Percentiles rank a stretch among this genome's conserved stretches.
These are phyloP conservation scores for Bos javanicus DNA, from an alignment of 2,113 vertebrate genomes.

Conservation along the genomic window DNA sequence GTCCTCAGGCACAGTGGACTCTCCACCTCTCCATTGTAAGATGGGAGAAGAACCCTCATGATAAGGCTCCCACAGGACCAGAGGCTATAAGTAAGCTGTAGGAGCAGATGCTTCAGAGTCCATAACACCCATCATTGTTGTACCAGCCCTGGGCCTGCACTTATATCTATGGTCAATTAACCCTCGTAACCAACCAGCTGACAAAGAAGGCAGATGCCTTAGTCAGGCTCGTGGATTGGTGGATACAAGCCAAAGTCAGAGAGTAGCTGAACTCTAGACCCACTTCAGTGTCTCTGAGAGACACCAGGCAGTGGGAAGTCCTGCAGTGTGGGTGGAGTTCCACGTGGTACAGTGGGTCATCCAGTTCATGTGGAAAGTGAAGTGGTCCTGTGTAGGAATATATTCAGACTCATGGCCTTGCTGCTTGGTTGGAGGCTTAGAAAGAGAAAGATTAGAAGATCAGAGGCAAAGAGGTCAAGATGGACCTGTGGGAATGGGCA, in stretches of 20 bases:
- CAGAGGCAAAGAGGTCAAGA: background rate
- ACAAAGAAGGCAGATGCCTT: background rate
- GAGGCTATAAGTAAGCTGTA: background rate
- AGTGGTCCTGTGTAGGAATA: background rate
- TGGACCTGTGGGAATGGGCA: background rate
- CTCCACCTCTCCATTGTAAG: background rate
- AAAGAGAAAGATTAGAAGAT: background rate
- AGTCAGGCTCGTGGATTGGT: background rate
- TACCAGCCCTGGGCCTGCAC: background rate
- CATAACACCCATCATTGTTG: background rate
- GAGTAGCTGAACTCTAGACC: background rate
- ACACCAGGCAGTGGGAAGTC: background rate
- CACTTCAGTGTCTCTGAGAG: background rate
- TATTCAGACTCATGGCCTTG: background rate
- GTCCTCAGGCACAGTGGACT: background rate
- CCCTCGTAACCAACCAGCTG: background rate
- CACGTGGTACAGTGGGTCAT: background rate
- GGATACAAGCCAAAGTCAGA: background rate
- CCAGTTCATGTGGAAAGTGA: background rate
- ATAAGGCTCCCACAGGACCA: background rate
- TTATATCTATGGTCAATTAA: background rate
- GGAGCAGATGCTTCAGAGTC: background rate
- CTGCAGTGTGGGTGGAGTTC: background rate
- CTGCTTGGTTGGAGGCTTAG: background rate
- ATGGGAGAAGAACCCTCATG: background rate